Percentiles rank a stretch among this genome's conserved stretches.
These are phyloP conservation scores for Manis javanica DNA, from an alignment of 2,797 vertebrate species.

Conservation along the genomic window DNA sequence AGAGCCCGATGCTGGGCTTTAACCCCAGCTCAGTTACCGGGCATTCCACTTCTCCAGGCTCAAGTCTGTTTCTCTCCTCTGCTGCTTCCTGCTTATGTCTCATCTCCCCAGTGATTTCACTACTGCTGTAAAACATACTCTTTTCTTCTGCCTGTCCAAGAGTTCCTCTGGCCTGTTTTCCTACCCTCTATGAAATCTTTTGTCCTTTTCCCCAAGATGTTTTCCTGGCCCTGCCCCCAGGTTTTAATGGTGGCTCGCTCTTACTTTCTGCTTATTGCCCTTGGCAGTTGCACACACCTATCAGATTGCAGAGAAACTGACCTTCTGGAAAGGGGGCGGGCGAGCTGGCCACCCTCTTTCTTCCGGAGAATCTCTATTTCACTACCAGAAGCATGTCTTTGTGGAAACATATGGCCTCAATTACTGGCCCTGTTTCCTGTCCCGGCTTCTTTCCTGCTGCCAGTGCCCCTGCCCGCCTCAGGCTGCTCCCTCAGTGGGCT, in stretches of 20 bases:
- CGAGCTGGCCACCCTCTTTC: conserved; percentile 27
- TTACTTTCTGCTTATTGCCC: conserved; percentile 39
- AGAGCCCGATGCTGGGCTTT: not conserved
- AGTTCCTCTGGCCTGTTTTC: not conserved
- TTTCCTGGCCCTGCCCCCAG: not conserved
- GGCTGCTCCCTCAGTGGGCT: conserved; percentile 13
- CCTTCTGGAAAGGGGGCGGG: not conserved
- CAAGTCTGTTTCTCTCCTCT: not conserved
- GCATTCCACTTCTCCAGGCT: not conserved
- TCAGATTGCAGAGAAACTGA: conserved; percentile 20
- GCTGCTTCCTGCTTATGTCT: conserved; percentile 1
- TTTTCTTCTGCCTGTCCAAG: conserved; percentile 10
- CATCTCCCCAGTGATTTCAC: conserved; percentile 2
- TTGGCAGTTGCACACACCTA: not conserved
- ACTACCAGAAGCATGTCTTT: conserved; percentile 77
- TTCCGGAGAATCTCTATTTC: conserved; percentile 57
- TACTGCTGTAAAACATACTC: not conserved
- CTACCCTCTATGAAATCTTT: not conserved
- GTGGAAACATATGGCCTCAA: conserved; percentile 86
- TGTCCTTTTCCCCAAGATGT: conserved; percentile 11
- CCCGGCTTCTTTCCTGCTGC: conserved; percentile 82
- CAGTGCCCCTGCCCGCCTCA: conserved; percentile 78
- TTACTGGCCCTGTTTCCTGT: conserved; percentile 82
- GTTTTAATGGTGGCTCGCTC: not conserved
- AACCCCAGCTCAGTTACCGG: not conserved